Evolutionary conservation across 2,113 vertebrate species (phyloP).

Genomic region (Gadus chalcogrammus): DNA sequence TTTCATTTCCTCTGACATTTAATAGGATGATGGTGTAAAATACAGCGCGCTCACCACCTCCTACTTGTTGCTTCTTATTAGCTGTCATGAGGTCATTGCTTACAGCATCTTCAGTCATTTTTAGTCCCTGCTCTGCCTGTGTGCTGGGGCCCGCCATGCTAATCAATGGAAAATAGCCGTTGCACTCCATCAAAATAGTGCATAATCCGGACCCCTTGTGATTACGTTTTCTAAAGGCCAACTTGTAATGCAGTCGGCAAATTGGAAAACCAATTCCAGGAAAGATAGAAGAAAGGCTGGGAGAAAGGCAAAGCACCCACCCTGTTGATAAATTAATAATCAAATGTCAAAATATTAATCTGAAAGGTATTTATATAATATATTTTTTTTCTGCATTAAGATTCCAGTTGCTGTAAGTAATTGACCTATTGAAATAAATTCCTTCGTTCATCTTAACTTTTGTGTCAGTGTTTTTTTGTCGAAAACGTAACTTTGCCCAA

Average conservation of each 20-base stretch:
- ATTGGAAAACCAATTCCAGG: too few relatives aligned
- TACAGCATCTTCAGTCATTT: slow-evolving; percentile 2
- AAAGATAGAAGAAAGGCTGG: slow-evolving; percentile 48
- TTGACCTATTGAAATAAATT: slow-evolving; percentile 59
- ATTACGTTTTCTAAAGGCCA: background rate
- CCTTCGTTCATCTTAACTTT: slow-evolving; percentile 41
- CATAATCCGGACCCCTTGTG: background rate
- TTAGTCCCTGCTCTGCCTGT: background rate
- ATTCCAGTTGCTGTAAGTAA: slow-evolving; percentile 44
- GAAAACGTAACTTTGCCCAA: slow-evolving; percentile 3
- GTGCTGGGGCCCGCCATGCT: too few relatives aligned
- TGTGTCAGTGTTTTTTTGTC: slow-evolving; percentile 46
- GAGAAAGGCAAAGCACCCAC: slow-evolving; percentile 71
- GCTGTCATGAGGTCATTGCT: slow-evolving; percentile 10
- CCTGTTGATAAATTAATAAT: slow-evolving; percentile 32
- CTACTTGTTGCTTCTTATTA: background rate
- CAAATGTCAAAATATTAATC: slow-evolving; percentile 26
- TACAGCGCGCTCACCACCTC: slow-evolving; percentile 20
- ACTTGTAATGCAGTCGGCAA: too few relatives aligned
- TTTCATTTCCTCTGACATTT: too few relatives aligned
- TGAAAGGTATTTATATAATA: background rate
- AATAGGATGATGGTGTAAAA: too few relatives aligned
- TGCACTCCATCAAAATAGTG: background rate
- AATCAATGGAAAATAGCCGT: background rate
- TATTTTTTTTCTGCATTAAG: slow-evolving; percentile 38